phyloP scores from a whole-genome alignment of 2,888 invertebrate genomes.

The Bombylius discolor region DNA sequence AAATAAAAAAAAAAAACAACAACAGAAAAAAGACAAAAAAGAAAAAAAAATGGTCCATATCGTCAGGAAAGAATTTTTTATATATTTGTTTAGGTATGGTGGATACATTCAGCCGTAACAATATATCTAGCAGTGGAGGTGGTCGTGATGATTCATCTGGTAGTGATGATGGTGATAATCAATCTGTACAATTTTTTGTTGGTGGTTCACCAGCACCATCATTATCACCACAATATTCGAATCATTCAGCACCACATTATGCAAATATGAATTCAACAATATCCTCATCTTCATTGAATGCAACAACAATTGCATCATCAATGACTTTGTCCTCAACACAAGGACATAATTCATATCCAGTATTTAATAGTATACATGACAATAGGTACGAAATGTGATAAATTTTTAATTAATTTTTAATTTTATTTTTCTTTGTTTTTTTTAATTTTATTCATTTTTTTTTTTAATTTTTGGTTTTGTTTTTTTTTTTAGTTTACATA shows the following conservation, averaged over 20 bases:
- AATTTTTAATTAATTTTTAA: not conserved
- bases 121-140: constrained; percentile 17
- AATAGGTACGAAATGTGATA: constrained; percentile 18
- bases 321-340: constrained; percentile 5
- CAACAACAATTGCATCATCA: constrained; percentile 1
- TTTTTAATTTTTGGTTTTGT: constrained; percentile 1
- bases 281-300: constrained; percentile 4
- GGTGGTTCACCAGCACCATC: constrained; percentile 12
- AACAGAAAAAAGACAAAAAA: not conserved
- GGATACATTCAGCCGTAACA: constrained; percentile 13
- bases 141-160: constrained; percentile 30
- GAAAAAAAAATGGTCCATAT: constrained; percentile 18
- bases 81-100: constrained; percentile 28
- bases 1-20: not conserved
- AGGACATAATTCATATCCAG: constrained; percentile 17
- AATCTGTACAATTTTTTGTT: constrained; percentile 20
- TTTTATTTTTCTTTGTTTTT: not conserved
- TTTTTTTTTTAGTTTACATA: constrained; percentile 11
- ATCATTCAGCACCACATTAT: constrained; percentile 8
- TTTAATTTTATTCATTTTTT: not conserved
- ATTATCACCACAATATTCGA: constrained; percentile 6
- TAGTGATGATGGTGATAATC: constrained; percentile 29
- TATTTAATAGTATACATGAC: constrained; percentile 18
- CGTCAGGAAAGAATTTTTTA: constrained; percentile 27
- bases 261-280: constrained; percentile 8